Evolutionary conservation across 2,113 vertebrate species (phyloP), one percentile per base, ranked within the genome.

Genomic region (Euleptes europaea): DNA sequence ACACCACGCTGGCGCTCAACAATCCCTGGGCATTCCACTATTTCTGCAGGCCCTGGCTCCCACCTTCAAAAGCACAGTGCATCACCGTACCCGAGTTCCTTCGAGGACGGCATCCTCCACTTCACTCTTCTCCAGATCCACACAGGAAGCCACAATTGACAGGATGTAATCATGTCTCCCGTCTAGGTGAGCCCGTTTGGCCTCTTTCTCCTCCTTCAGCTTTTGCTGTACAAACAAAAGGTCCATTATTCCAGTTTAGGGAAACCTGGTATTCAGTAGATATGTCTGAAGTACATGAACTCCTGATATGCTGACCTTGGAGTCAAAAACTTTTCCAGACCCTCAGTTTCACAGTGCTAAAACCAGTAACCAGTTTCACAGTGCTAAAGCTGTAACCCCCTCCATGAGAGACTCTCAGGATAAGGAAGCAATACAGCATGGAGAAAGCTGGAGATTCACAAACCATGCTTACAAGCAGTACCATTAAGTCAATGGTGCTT

Each of bases 71-170:
- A 57, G 42, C 19, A 28, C 78, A 23, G n/a, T 1, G 21, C 31
- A 33, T 33, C 31, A 47, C 10, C 83, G 1, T 91, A 97, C 98
- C 98, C 99, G 98, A 81, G 94, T 95, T 65, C 98, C 98, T 70
- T 99, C 98, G 86, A 99, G 96, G 88, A 98, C 86, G 75, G 96
- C 96, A 89, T 99, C 98, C 92, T 99, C 98, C 85, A 99, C 97
- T 74, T 98, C 98, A 0, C 88, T 84, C 90, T 97, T 98, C 91
- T 97, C 97, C 93, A 98, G 87, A 49, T 96, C 97, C 75, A 97
- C 86, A 33, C 98, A 99, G 78, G 95, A 96, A 38, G 98, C 97
- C 81, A 99, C 90, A 0, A 97, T 97, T 40, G 93, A 97, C 88
- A 99, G 92, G 47, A 99, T 82, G 86, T 99, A 98, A 92, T 97